Percentiles rank a stretch among this genome's conserved stretches.
phyloP scores from a whole-genome alignment of 2,113 vertebrate genomes.

The Malurus elegans region DNA sequence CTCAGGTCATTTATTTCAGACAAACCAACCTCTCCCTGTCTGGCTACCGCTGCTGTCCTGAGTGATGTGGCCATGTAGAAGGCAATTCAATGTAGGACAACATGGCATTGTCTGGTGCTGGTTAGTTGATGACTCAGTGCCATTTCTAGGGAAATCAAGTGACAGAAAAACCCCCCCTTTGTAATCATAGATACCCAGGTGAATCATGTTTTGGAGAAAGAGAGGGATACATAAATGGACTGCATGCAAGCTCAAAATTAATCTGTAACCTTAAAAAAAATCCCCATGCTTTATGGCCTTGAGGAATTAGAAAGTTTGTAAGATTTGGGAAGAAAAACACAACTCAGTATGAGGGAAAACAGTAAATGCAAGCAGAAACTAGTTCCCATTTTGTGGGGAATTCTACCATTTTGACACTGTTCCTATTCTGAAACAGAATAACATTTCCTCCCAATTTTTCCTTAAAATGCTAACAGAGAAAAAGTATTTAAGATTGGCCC shows the following conservation, averaged over 20 bases:
- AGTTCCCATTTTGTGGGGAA: not conserved
- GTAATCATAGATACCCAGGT: not conserved
- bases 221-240: not conserved
- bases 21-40: not conserved
- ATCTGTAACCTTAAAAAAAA: not conserved
- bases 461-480: not conserved
- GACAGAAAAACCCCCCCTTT: not conserved
- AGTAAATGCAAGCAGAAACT: not conserved
- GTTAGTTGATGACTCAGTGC: not conserved
- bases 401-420: not conserved
- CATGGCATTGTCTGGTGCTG: not conserved
- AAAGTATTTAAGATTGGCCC: not conserved
- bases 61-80: not conserved
- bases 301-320: not conserved
- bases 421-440: not conserved
- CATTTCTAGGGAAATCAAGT: not conserved
- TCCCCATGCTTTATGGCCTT: not conserved
- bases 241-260: not conserved
- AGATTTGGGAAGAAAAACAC: not conserved
- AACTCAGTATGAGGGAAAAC: not conserved
- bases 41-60: not conserved
- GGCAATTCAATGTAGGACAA: not conserved
- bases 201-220: not conserved
- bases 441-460: not conserved
- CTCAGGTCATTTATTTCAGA: conserved; percentile 25